Evolutionary conservation across 2,113 vertebrate species (phyloP), one percentile per base, ranked within the genome.

Genomic region (Atherinomorus stipes): DNA sequence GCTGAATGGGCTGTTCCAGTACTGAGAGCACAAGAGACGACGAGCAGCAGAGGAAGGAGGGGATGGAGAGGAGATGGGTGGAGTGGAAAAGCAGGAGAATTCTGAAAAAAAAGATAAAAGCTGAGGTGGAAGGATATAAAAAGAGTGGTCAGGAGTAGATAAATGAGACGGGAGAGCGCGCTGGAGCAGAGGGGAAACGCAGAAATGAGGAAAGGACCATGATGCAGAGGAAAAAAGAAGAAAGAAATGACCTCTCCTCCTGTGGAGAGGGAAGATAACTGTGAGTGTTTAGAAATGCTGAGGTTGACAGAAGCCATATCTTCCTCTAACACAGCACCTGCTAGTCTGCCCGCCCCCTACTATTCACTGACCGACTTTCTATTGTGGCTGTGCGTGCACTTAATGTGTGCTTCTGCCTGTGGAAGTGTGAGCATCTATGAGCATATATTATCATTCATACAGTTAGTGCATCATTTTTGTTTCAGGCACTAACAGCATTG

Each of bases 291-390:
- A 76, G 89, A 91, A 90, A 84, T 75, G 90, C 90, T 90, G 90
- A 92, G 88, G 90, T 92, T 90, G 90, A 89, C 91, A 84, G 78
- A 91, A 90, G 90, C 88, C 83, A 67, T 93, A 93, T 90, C 92
- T 85, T 85, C 76, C 64, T 85, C 80, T 73, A 84, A 84, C 91
- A 88, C 89, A 90, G 73, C 89, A 87, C 91, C 83, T 85, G 90
- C 80, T 81, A 45, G 75, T 49, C 85, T 68, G 80, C 66, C 72
- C 57, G 82, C 74, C 72, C 78, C 84, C 78, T 81, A 70, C 85
- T 68, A 74, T 87, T 87, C 74, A 85, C 81, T 82, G 81, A 81
- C 86, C 59, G 79, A 85, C 76, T 85, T 74, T 88, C 61, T 69
- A 52, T 74, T 90, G 76, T 87, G 63, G 57, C 51, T 59, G 53